Evolutionary conservation across 2,888 invertebrate species (phyloP).

Genomic region (Chloroclystis v-ata): DNA sequence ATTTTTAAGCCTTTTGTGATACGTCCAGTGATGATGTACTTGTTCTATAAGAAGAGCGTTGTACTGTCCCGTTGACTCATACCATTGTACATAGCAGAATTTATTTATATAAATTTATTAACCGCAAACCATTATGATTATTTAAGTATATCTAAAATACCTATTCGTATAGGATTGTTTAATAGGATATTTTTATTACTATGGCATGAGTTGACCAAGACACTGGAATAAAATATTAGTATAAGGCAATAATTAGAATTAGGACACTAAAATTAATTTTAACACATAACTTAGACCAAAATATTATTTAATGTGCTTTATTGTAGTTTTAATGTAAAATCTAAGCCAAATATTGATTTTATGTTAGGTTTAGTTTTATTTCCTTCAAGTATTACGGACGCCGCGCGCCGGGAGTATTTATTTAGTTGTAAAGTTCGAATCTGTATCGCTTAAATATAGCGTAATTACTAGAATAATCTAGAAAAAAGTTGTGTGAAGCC

Average conservation of each 20-base stretch:
- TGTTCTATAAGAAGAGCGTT: slow-evolving; percentile 20
- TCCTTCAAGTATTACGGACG: slow-evolving; percentile 72
- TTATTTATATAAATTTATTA: slow-evolving; percentile 27
- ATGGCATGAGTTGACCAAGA: slow-evolving; percentile 47
- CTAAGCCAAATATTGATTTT: slow-evolving; percentile 78
- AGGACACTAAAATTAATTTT: slow-evolving; percentile 72
- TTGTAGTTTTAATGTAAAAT: slow-evolving; percentile 73
- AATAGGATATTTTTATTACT: slow-evolving; percentile 19
- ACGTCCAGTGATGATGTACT: slow-evolving; percentile 65
- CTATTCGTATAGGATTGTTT: slow-evolving; percentile 14
- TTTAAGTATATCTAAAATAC: background rate
- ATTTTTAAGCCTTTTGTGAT: slow-evolving; percentile 71
- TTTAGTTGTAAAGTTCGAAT: slow-evolving; percentile 49
- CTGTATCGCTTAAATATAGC: slow-evolving; percentile 26
- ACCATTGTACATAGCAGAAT: slow-evolving; percentile 28
- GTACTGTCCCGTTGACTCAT: slow-evolving; percentile 32
- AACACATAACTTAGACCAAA: slow-evolving; percentile 77
- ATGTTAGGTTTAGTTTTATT: slow-evolving; percentile 65
- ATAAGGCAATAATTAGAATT: slow-evolving; percentile 73
- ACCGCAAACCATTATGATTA: slow-evolving; percentile 1
- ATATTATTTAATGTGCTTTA: slow-evolving; percentile 76
- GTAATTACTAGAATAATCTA: too few species aligned
- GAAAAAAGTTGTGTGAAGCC: too few species aligned
- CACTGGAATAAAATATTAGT: slow-evolving; percentile 64
- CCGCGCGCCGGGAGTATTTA: slow-evolving; percentile 63